phyloP scores from a whole-genome alignment of 1,140 invertebrate species.

The Drosophila arawakana region DNA sequence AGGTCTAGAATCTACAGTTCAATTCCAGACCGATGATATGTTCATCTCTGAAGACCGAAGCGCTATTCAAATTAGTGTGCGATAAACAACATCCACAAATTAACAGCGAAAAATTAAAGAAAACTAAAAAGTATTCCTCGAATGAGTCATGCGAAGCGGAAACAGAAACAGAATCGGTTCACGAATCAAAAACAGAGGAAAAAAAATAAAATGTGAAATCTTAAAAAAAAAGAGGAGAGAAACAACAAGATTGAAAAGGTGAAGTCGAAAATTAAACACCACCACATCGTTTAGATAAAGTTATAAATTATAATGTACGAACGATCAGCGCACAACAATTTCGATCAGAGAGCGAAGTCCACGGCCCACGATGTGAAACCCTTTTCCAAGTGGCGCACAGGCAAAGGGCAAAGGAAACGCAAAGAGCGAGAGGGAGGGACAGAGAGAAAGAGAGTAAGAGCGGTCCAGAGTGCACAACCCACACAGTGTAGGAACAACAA shows the following conservation, averaged over 20 bases:
- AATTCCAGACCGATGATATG: conserved; percentile 61
- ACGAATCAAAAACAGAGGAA: conserved; percentile 57
- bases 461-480: conserved; percentile 27
- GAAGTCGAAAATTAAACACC: conserved; percentile 83
- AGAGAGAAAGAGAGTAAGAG: background rate
- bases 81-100: conserved; percentile 52
- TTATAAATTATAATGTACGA: conserved; percentile 83
- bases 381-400: conserved; percentile 1
- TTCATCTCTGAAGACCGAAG: conserved; percentile 61
- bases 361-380: conserved; percentile 5
- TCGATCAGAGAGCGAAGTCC: conserved; percentile 51
- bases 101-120: conserved; percentile 39
- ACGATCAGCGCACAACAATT: conserved; percentile 57
- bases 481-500: conserved; percentile 39
- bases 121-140: conserved; percentile 27
- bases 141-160: conserved; percentile 77
- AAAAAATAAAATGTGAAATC: conserved; percentile 31
- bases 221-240: conserved; percentile 47
- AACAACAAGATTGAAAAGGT: conserved; percentile 75
- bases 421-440: background rate
- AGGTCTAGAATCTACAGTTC: conserved; percentile 3
- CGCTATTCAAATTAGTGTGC: conserved; percentile 75
- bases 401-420: background rate
- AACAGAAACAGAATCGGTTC: conserved; percentile 58
- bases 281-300: conserved; percentile 83